These are phyloP conservation scores for Clarias macrocephalus DNA, from an alignment of 2,113 vertebrate species.

Conservation along the genomic window DNA sequence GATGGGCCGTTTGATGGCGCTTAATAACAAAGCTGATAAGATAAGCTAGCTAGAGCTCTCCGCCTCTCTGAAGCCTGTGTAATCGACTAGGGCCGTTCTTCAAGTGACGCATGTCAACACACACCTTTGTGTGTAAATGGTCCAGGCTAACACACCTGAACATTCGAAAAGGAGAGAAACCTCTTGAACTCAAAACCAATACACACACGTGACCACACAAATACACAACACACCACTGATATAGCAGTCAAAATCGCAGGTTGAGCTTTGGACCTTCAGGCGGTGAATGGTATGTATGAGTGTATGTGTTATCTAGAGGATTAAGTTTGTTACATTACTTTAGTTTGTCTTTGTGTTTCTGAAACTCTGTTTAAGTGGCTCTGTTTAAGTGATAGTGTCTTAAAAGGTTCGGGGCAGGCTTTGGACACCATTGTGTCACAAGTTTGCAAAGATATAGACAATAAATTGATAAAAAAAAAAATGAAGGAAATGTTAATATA, in stretches of 20 bases:
- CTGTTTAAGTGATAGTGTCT: neutral
- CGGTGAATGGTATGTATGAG: neutral
- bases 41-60: slow-evolving; percentile 67
- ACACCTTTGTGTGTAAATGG: slow-evolving; percentile 64
- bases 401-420: neutral
- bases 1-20: slow-evolving; percentile 78
- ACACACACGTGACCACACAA: slow-evolving; percentile 30
- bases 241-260: neutral
- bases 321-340: neutral
- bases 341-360: slow-evolving; percentile 7
- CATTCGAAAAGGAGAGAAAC: slow-evolving; percentile 56
- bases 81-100: slow-evolving; percentile 53
- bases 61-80: slow-evolving; percentile 52
- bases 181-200: slow-evolving; percentile 9
- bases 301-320: neutral
- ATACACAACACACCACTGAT: slow-evolving; percentile 12
- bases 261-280: neutral
- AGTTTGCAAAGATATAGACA: neutral
- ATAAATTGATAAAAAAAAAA: neutral
- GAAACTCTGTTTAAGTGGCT: neutral
- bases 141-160: slow-evolving; percentile 75
- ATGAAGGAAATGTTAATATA: neutral
- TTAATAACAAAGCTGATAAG: slow-evolving; percentile 79
- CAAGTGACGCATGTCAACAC: slow-evolving; percentile 64
- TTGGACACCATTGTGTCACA: neutral